These are phyloP conservation scores for Furcifer pardalis DNA, from an alignment of 2,797 vertebrate species.

Conservation along the genomic window DNA sequence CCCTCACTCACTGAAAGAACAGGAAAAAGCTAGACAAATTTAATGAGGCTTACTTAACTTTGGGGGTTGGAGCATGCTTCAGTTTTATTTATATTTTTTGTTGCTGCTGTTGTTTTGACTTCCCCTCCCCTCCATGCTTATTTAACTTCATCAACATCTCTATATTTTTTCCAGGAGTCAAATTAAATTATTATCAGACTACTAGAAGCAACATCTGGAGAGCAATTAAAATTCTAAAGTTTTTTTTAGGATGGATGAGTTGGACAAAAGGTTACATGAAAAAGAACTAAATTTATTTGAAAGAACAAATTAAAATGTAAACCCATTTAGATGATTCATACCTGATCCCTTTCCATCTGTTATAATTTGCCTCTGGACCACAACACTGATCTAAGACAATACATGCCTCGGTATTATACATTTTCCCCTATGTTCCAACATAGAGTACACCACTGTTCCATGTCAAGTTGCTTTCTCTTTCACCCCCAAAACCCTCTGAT, in stretches of 20 bases:
- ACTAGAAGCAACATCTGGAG: background rate
- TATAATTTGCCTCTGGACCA: background rate
- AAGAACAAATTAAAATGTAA: constrained; percentile 3
- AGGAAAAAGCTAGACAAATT: background rate
- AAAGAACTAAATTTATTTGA: background rate
- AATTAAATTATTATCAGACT: constrained; percentile 7
- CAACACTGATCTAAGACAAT: background rate
- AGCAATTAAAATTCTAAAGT: constrained; percentile 16
- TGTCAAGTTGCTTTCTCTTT: no score
- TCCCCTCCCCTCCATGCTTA: background rate
- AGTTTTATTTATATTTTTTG: background rate
- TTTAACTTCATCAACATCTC: background rate
- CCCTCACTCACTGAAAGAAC: background rate
- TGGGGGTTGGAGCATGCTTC: background rate
- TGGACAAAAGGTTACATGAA: background rate
- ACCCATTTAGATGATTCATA: background rate
- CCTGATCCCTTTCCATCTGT: background rate
- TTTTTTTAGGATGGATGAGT: background rate
- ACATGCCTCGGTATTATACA: no score
- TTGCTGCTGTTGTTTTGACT: no score
- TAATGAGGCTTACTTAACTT: background rate
- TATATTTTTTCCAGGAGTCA: background rate
- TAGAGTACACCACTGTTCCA: background rate
- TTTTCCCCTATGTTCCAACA: background rate
- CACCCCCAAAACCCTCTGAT: no score